Conservation (phyloP, 2,888 invertebrate species). For the Oasisia sp. region DNA sequence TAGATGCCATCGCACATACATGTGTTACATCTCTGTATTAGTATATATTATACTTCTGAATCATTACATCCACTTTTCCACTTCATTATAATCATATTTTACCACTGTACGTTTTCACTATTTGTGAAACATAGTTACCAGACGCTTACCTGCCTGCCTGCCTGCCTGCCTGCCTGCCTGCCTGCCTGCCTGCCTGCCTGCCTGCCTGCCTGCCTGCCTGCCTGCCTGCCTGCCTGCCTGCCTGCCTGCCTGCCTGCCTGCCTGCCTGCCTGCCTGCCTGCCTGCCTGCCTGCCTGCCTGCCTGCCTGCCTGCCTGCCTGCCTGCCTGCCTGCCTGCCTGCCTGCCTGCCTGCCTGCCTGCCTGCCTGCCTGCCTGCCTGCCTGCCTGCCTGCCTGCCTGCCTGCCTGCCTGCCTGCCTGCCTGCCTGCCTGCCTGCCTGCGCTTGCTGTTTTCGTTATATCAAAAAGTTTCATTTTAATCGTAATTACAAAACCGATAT, state of each 20-base stretch:
- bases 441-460: not conserved
- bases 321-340: no score
- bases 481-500: no score
- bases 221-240: slow-evolving; percentile 29
- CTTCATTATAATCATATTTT: not conserved
- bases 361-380: not conserved
- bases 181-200: slow-evolving; percentile 25
- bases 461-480: no score
- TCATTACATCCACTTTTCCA: not conserved
- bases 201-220: slow-evolving; percentile 31
- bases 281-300: no score
- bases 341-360: no score
- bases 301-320: no score
- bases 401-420: slow-evolving; percentile 14
- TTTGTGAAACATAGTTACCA: no score
- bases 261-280: no score
- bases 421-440: slow-evolving; percentile 25
- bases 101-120: not conserved
- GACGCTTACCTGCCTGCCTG: no score
- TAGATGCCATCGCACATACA: not conserved
- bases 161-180: slow-evolving; percentile 14
- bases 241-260: slow-evolving; percentile 25
- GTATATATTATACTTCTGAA: not conserved
- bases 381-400: no score
- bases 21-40: no score